Evolutionary conservation across 2,888 invertebrate genomes (phyloP), one percentile per base, ranked within the genome.

Genomic region (Leistus spinibarbis): DNA sequence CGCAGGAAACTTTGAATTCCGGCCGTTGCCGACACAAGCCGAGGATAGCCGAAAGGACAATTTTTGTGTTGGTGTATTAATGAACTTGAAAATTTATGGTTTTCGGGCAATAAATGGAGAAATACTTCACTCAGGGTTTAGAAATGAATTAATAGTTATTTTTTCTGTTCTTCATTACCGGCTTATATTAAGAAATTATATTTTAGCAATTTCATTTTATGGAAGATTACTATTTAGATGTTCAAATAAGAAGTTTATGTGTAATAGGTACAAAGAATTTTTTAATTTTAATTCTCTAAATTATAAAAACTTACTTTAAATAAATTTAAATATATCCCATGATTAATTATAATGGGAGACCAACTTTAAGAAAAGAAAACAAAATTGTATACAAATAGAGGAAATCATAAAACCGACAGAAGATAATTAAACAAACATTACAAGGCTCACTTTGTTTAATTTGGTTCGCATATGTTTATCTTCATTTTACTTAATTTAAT

Each of bases 1-100:
- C 54, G 63, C 64, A 53, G 19, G 71, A 71, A 71, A 71, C 63
- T 71, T 71, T 71, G 71, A 71, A 71, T 71, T 71, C 71, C 71
- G 71, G 64, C 22, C 54, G 54, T 17, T 1, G 20, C 56, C 71
- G 71, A 71, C 40, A 23, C 22, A 54, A n/a, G 13, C 23, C 13
- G 64, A 64, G 24, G 17, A 54, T 23, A 19, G 19, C 10, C 71
- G 71, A 71, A 9, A 24, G 64, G 71, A 69, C 27, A 56, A 57
- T 17, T 69, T 24, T 27, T 16, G 24, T 40, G 40, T 40, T 40
- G 40, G 40, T 40, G 40, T 23, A 22, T 54, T 64, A 71, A 71
- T 71, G 71, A 71, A 71, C 63, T 71, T 64, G 71, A 64, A 63
- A 63, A 71, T 71, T 71, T 71, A 71, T 71, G 7, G 54, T 71